phyloP scores from a whole-genome alignment of 2,888 invertebrate genomes.

The Parasteatoda lunata region DNA sequence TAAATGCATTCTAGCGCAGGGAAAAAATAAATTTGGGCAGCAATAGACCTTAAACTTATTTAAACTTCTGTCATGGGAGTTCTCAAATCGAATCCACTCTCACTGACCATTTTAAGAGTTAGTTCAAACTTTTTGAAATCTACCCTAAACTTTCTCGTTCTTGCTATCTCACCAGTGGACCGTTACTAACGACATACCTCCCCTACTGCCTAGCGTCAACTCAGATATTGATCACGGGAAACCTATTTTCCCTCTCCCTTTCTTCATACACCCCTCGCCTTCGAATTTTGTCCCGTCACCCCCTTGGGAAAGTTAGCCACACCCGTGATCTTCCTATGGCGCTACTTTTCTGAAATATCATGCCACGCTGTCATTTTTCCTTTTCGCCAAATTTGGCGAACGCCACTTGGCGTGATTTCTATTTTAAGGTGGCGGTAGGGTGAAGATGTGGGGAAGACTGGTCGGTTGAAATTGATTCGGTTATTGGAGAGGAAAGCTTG shows the following conservation, averaged over 20 bases:
- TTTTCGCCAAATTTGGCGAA: conserved; percentile 3
- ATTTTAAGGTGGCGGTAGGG: background rate
- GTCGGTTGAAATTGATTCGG: conserved; percentile 52
- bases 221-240: conserved; percentile 54
- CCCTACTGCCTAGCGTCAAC: conserved; percentile 2
- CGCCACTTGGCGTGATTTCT: background rate
- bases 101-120: conserved; percentile 23
- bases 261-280: background rate
- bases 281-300: conserved; percentile 3
- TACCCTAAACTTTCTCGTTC: conserved; percentile 12
- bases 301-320: conserved; percentile 33
- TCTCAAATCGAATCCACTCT: conserved; percentile 7
- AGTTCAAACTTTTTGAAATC: conserved; percentile 26
- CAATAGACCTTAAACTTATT: background rate
- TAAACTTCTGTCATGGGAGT: background rate
- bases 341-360: background rate
- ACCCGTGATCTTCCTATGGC: conserved; percentile 15
- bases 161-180: background rate
- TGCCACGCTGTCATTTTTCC: background rate
- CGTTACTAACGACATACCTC: conserved; percentile 39
- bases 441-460: background rate
- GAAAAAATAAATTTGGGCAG: too few species aligned
- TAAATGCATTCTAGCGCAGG: too few species aligned
- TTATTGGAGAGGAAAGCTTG: conserved; percentile 45
- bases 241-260: conserved; percentile 31